Conservation (phyloP, 2,113 vertebrate species). For the Oryzias curvinotus region DNA sequence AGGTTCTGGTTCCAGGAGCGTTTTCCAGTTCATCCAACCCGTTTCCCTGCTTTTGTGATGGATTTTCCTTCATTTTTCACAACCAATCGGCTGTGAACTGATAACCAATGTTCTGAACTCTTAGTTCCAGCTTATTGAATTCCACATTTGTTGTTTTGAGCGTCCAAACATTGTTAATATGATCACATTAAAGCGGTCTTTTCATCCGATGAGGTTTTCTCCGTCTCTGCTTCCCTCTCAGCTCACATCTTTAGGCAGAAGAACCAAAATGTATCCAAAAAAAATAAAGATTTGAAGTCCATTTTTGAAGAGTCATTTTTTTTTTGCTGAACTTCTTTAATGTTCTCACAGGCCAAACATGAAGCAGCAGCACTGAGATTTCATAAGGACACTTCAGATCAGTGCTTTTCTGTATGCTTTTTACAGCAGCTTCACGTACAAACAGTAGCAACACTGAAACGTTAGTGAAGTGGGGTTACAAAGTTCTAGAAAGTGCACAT, state of each 20-base stretch:
- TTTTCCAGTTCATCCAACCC: too few relatives aligned
- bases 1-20: background rate
- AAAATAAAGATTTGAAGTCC: background rate
- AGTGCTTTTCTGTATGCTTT: background rate
- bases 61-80: background rate
- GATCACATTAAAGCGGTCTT: constrained; percentile 39
- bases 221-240: constrained; percentile 1
- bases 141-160: constrained; percentile 16
- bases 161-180: constrained; percentile 1
- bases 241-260: too few relatives aligned
- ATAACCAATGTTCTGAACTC: background rate
- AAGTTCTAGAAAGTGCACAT: constrained; percentile 1
- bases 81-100: background rate
- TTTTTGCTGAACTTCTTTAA: constrained; percentile 7
- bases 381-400: constrained; percentile 61
- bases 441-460: constrained; percentile 8
- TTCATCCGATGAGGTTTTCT: background rate
- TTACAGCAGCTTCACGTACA: background rate
- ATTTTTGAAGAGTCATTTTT: constrained; percentile 1
- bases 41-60: background rate
- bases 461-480: constrained; percentile 1
- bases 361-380: constrained; percentile 18
- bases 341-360: constrained; percentile 5
- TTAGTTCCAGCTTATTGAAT: background rate
- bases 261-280: background rate